These are phyloP conservation scores for Paracanthobrama guichenoti DNA, from an alignment of 2,113 vertebrate species.

Conservation along the genomic window DNA sequence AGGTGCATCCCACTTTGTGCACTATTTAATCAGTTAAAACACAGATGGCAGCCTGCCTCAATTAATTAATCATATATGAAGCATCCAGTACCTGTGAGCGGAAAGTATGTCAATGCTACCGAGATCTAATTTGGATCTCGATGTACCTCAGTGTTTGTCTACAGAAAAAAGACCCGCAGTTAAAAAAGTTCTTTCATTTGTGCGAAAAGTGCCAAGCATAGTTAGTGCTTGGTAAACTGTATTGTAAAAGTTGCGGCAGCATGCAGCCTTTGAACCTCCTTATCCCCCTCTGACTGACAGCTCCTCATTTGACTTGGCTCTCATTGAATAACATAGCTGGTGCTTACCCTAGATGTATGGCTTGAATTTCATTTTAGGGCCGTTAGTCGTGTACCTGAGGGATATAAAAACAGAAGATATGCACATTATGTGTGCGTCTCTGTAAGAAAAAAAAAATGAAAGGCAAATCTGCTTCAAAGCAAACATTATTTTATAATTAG, in stretches of 20 bases:
- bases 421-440: conserved; percentile 57
- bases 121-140: conserved; percentile 75
- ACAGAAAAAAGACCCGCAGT: conserved; percentile 64
- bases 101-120: conserved; percentile 75
- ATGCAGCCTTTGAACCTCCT: conserved; percentile 39
- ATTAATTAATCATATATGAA: conserved; percentile 82
- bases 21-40: conserved; percentile 82
- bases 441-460: conserved; percentile 47
- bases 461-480: conserved; percentile 61
- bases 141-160: conserved; percentile 57
- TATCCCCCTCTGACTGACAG: conserved; percentile 32
- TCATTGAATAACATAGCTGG: conserved; percentile 38
- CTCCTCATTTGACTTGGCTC: conserved; percentile 34
- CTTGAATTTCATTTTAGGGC: conserved; percentile 46
- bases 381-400: conserved; percentile 54
- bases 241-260: conserved; percentile 38
- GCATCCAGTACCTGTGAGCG: conserved; percentile 72
- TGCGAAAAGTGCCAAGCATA: conserved; percentile 42
- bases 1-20: conserved; percentile 77
- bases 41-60: conserved; percentile 79
- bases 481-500: conserved; percentile 61
- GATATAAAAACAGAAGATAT: conserved; percentile 57
- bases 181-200: conserved; percentile 48
- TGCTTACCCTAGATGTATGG: conserved; percentile 51
- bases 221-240: conserved; percentile 39